Conservation (phyloP, 37 sponge, comb jelly and placozoan genomes). For the Theonella swinhoei region DNA sequence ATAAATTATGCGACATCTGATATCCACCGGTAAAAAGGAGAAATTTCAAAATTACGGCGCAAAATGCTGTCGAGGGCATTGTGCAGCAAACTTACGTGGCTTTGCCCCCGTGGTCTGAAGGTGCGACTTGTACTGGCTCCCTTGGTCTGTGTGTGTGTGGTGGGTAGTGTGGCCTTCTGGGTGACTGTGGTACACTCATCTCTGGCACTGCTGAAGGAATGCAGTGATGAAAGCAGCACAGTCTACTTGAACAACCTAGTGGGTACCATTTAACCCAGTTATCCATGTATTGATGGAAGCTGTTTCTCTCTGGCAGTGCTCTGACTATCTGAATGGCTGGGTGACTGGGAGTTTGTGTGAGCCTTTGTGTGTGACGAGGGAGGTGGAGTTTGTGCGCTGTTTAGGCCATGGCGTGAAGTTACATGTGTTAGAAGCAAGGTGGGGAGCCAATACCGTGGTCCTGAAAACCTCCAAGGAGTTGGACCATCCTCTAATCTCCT, state of each 20-base stretch:
- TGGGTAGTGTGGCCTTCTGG: not conserved
- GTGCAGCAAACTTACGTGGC: not conserved
- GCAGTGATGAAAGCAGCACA: conserved; percentile 7
- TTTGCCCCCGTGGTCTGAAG: not conserved
- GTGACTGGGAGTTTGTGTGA: conserved; percentile 62
- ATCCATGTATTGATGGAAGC: not conserved
- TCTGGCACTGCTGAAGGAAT: not conserved
- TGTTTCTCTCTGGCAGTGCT: conserved; percentile 39
- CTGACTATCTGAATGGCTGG: conserved; percentile 41
- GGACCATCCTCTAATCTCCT: not conserved
- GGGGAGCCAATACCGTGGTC: conserved; percentile 39
- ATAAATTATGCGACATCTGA: too few species aligned
- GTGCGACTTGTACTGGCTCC: not conserved
- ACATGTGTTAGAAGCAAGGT: conserved; percentile 52
- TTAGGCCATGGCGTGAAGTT: conserved; percentile 68
- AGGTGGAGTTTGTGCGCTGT: conserved; percentile 39
- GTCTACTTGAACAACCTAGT: conserved; percentile 7
- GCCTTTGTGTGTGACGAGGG: conserved; percentile 42
- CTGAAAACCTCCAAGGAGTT: conserved; percentile 29
- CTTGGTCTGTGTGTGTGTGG: not conserved
- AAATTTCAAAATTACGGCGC: too few species aligned
- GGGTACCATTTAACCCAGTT: not conserved
- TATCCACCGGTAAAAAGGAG: too few species aligned
- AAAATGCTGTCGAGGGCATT: not conserved
- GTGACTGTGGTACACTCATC: not conserved